Conservation (phyloP, 1,140 invertebrate genomes). For the Manduca sexta region DNA sequence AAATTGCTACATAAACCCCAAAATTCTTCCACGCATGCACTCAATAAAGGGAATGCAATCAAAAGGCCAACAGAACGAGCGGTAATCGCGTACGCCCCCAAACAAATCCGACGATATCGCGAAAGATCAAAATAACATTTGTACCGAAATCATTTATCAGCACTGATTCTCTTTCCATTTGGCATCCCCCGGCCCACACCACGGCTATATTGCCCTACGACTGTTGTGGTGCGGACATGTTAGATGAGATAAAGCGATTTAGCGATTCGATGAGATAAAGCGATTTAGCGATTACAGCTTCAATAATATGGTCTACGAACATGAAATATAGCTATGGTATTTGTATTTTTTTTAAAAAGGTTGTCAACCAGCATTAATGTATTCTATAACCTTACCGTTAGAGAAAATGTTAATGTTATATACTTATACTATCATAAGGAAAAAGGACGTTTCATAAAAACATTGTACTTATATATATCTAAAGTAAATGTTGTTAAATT, state of each 20-base stretch:
- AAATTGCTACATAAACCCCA: not conserved
- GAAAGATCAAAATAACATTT: constrained; percentile 68
- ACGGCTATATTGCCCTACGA: constrained; percentile 13
- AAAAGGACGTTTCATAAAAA: no score
- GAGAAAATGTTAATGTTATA: no score
- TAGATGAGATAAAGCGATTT: constrained; percentile 9
- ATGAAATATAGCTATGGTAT: no score
- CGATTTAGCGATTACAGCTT: no score
- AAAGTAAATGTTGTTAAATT: no score
- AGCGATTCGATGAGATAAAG: no score
- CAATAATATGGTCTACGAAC: not conserved
- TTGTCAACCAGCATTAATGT: no score
- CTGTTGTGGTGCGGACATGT: constrained; percentile 4
- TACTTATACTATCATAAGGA: no score
- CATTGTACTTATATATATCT: no score
- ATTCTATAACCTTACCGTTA: no score
- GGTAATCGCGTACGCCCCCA: constrained; percentile 39
- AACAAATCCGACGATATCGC: constrained; percentile 55
- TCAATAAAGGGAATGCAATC: constrained; percentile 30
- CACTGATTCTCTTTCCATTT: constrained; percentile 60
- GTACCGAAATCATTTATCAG: constrained; percentile 68
- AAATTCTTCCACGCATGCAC: not conserved
- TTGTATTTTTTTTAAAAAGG: no score
- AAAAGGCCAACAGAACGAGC: constrained; percentile 31
- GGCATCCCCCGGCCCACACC: constrained; percentile 31